A percentile compares a stretch with the other conserved stretches of the same genome.
phyloP scores from a whole-genome alignment of 2,797 vertebrate species.

The Pantherophis vulpinus region DNA sequence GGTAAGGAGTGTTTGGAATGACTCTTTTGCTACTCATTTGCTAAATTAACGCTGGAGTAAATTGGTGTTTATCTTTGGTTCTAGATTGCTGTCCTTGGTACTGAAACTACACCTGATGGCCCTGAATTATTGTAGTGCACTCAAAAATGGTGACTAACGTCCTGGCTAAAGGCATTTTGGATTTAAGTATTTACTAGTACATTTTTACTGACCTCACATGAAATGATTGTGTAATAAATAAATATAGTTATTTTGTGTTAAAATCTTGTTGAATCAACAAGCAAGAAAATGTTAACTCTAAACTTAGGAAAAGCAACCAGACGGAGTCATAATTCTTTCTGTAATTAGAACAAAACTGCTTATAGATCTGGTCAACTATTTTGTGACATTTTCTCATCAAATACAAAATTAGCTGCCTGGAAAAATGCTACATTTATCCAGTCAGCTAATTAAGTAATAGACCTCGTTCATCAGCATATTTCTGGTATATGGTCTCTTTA shows the following conservation, averaged over 20 bases:
- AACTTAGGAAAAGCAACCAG: background rate
- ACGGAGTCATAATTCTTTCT: background rate
- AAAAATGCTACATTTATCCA: background rate
- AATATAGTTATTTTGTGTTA: background rate
- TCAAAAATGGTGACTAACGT: background rate
- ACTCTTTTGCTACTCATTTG: background rate
- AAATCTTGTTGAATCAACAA: background rate
- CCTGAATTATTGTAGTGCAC: background rate
- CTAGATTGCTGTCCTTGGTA: background rate
- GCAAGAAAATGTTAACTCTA: background rate
- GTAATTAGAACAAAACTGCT: background rate
- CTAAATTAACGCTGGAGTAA: background rate
- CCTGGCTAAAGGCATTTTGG: background rate
- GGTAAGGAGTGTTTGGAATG: background rate
- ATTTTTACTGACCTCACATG: background rate
- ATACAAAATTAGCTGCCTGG: background rate
- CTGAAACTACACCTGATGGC: background rate
- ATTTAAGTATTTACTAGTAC: background rate
- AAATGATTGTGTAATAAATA: background rate
- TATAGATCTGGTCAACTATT: background rate
- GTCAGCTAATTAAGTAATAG: conserved; percentile 10
- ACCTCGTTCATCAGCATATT: background rate
- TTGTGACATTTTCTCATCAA: background rate
- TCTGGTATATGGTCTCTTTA: background rate
- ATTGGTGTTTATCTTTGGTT: background rate